phyloP scores from a whole-genome alignment of 2,797 vertebrate genomes.

The Gadopsis bispinosus region DNA sequence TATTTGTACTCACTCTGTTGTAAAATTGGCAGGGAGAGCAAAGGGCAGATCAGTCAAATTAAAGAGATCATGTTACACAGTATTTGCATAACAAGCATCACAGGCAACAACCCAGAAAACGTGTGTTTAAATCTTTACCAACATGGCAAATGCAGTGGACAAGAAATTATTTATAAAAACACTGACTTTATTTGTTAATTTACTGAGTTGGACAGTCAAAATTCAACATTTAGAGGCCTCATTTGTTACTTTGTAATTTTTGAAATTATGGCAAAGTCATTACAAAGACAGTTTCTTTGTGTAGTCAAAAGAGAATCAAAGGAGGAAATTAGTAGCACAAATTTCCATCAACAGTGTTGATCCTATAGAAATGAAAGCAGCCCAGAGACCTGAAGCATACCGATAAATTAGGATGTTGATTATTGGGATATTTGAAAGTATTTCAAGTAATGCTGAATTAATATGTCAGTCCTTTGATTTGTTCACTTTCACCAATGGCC shows the following conservation, averaged over 20 bases:
- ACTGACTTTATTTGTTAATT: neutral
- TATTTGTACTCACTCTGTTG: neutral
- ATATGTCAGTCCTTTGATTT: neutral
- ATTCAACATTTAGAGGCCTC: neutral
- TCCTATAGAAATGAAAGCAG: neutral
- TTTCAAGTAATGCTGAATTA: neutral
- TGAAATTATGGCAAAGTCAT: neutral
- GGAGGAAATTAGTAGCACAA: neutral
- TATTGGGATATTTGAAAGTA: neutral
- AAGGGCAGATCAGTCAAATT: neutral
- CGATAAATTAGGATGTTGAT: neutral
- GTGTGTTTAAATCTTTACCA: neutral
- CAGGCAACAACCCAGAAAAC: neutral
- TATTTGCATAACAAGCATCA: neutral
- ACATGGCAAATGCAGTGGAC: neutral
- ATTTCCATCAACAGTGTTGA: neutral
- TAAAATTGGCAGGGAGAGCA: neutral
- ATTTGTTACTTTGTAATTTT: neutral
- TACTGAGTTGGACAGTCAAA: slow-evolving; percentile 5
- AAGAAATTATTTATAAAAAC: slow-evolving; percentile 8
- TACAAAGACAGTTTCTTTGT: neutral
- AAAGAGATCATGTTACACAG: slow-evolving; percentile 1
- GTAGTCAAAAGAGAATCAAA: neutral
- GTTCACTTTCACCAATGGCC: neutral
- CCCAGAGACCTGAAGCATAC: neutral